phyloP scores from a whole-genome alignment of 2,797 vertebrate species.

The Hypotaenidia philippensis region DNA sequence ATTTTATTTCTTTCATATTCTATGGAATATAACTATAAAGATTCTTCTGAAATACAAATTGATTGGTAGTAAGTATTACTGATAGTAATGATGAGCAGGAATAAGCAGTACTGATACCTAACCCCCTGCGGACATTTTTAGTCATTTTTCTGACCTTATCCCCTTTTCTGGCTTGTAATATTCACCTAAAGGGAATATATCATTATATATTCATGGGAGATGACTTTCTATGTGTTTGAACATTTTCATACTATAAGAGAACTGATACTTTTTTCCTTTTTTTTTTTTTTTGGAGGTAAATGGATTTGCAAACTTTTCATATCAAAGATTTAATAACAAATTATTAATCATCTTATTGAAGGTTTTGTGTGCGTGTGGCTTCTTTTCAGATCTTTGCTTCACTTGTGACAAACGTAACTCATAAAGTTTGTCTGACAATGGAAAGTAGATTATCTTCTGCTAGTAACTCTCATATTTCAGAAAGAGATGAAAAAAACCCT shows the following conservation, averaged over 20 bases:
- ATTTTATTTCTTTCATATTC: slow-evolving; percentile 47
- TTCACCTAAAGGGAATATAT: slow-evolving; percentile 11
- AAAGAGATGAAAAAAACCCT: neutral
- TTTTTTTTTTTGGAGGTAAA: neutral
- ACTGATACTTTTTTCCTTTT: neutral
- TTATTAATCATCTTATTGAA: slow-evolving; percentile 38
- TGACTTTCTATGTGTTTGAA: slow-evolving; percentile 27
- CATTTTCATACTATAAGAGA: neutral
- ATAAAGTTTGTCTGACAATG: slow-evolving; percentile 56
- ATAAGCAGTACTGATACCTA: slow-evolving; percentile 21
- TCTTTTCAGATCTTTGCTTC: slow-evolving; percentile 17
- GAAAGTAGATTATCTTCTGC: slow-evolving; percentile 48
- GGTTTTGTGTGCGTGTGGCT: slow-evolving; percentile 30
- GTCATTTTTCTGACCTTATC: slow-evolving; percentile 31
- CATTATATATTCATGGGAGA: slow-evolving; percentile 21
- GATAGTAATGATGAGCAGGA: neutral
- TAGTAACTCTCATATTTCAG: slow-evolving; percentile 14
- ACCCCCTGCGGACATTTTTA: slow-evolving; percentile 17
- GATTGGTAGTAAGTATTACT: neutral
- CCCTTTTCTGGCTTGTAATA: slow-evolving; percentile 21
- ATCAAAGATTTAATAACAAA: slow-evolving; percentile 58
- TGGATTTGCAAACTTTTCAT: slow-evolving; percentile 13
- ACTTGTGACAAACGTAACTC: slow-evolving; percentile 52
- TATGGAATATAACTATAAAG: neutral
- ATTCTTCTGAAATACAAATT: slow-evolving; percentile 22